phyloP scores from a whole-genome alignment of 2,113 vertebrate species.

The Rhinogobius similis region DNA sequence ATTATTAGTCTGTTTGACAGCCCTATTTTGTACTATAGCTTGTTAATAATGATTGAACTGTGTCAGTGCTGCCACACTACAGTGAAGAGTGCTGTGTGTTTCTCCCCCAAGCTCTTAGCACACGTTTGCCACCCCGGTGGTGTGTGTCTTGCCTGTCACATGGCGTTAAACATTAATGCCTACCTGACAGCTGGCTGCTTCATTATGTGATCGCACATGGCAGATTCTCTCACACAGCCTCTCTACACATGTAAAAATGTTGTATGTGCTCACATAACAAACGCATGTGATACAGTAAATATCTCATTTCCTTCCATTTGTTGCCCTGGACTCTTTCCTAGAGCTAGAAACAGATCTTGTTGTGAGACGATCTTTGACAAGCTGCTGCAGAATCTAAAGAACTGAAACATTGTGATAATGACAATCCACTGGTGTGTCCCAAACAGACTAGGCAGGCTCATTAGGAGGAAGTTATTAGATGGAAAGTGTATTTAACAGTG shows the following conservation, averaged over 20 bases:
- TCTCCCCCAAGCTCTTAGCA: conserved; percentile 42
- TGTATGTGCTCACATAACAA: conserved; percentile 17
- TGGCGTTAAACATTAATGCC: conserved; percentile 22
- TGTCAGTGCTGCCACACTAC: neutral
- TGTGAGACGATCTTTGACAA: conserved; percentile 21
- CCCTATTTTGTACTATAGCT: neutral
- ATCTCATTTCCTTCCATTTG: conserved; percentile 15
- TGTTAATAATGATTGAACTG: neutral
- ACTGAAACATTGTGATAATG: conserved; percentile 23
- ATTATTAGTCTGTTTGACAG: neutral
- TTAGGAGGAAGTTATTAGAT: conserved; percentile 10
- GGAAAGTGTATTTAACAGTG: conserved; percentile 2
- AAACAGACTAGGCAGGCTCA: conserved; percentile 26
- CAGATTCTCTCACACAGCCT: conserved; percentile 10
- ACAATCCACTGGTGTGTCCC: conserved; percentile 40
- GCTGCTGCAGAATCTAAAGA: conserved; percentile 23
- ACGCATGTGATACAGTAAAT: conserved; percentile 17
- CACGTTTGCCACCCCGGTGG: conserved; percentile 39
- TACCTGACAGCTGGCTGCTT: conserved; percentile 49
- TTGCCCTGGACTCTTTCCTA: conserved; percentile 16
- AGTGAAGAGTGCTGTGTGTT: conserved; percentile 21
- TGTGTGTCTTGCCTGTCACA: conserved; percentile 42
- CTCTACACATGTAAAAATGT: conserved; percentile 8
- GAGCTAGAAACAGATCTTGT: conserved; percentile 28
- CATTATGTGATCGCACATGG: conserved; percentile 22